Evolutionary conservation across 2,888 invertebrate genomes (phyloP).

Genomic region (Oscheius myriophilus): DNA sequence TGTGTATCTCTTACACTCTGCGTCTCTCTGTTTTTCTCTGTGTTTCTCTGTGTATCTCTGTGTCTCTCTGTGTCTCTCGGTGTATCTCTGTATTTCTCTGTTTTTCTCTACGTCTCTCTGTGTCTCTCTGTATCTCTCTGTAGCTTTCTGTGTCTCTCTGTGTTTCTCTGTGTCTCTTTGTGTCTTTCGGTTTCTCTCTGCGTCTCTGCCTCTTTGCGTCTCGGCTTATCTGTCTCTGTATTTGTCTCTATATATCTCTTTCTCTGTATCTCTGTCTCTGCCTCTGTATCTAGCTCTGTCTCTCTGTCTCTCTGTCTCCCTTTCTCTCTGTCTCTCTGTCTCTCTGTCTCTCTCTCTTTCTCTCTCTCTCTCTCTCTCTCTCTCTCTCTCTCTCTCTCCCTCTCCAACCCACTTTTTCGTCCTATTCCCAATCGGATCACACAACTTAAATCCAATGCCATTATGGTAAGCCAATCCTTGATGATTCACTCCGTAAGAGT

Average conservation of each 20-base stretch:
- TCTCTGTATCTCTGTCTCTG: no score
- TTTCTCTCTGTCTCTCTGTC: neutral
- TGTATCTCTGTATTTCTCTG: neutral
- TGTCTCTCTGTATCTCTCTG: neutral
- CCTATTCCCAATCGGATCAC: neutral
- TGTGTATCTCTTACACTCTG: no score
- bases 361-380: no score
- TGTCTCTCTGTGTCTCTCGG: no score
- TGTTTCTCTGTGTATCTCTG: neutral
- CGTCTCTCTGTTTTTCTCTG: neutral
- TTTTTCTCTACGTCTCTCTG: no score
- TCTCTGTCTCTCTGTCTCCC: no score
- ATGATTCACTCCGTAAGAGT: constrained; percentile 39
- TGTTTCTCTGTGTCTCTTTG: neutral
- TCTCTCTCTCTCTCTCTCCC: neutral
- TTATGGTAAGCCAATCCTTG: constrained; percentile 30
- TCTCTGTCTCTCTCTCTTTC: neutral
- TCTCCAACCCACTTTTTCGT: constrained; percentile 1
- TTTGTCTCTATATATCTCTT: neutral
- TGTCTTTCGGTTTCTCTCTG: neutral
- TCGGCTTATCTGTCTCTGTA: no score
- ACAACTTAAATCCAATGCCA: constrained; percentile 23
- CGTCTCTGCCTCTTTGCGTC: no score
- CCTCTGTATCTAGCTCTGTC: no score
- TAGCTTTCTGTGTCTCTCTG: no score